Percentiles rank a stretch among this genome's conserved stretches.
Conservation (phyloP, 1,140 invertebrate genomes). For the Charaxes varanes region DNA sequence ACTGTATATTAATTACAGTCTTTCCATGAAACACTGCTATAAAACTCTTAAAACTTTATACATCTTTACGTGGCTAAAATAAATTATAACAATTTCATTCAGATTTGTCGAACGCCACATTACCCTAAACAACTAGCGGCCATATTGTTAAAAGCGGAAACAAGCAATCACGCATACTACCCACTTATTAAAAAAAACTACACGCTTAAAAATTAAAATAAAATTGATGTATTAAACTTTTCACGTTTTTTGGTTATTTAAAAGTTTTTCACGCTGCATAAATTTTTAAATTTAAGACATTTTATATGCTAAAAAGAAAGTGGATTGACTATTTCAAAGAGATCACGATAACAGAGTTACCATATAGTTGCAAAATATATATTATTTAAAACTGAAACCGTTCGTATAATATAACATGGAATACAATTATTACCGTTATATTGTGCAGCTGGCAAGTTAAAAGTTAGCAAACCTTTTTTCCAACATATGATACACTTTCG, state of each 20-base stretch:
- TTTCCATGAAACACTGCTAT: slow-evolving; percentile 68
- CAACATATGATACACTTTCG: neutral
- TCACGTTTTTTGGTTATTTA: slow-evolving; percentile 2
- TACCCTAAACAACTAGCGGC: slow-evolving; percentile 74
- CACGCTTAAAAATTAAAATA: neutral
- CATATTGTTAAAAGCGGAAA: slow-evolving; percentile 72
- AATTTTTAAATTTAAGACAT: slow-evolving; percentile 3
- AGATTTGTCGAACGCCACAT: slow-evolving; percentile 73
- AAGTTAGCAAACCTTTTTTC: too few species aligned
- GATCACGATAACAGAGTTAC: slow-evolving; percentile 22
- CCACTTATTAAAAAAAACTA: slow-evolving; percentile 12
- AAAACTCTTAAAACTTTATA: slow-evolving; percentile 66
- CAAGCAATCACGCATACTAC: slow-evolving; percentile 21
- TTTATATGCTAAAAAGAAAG: slow-evolving; percentile 15
- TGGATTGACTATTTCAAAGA: slow-evolving; percentile 23
- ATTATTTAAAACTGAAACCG: too few species aligned
- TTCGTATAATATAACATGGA: too few species aligned
- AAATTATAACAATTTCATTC: slow-evolving; percentile 69
- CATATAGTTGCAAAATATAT: slow-evolving; percentile 1
- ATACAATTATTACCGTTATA: too few species aligned
- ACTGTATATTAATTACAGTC: slow-evolving; percentile 49
- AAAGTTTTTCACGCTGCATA: neutral
- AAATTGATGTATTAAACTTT: too few species aligned
- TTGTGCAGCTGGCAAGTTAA: too few species aligned
- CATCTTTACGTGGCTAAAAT: slow-evolving; percentile 65